Conservation (phyloP, 2,888 invertebrate species). For the Piscicola geometra region DNA sequence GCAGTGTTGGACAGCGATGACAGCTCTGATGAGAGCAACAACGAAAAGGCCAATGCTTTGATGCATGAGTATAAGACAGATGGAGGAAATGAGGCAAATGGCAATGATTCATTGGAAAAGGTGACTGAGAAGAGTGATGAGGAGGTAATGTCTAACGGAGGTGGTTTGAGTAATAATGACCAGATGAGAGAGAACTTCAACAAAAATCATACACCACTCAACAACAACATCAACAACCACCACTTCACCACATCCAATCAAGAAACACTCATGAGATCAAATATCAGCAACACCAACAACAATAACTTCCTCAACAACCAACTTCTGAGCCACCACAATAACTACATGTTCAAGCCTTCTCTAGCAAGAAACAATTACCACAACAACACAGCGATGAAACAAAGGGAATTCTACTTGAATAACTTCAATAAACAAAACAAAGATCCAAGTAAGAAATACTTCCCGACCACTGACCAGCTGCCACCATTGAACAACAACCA, state of each 20-base stretch:
- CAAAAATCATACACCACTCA: background rate
- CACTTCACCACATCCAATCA: background rate
- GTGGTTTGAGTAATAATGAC: background rate
- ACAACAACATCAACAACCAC: background rate
- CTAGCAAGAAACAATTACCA: background rate
- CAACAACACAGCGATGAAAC: no score
- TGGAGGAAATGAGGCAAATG: background rate
- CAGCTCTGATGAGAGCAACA: slow-evolving; percentile 24
- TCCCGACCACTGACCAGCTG: background rate
- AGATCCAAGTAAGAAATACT: background rate
- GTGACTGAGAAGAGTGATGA: background rate
- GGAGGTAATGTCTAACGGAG: background rate
- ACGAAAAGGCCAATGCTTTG: slow-evolving; percentile 7
- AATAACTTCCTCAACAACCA: background rate
- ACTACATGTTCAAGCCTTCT: slow-evolving; percentile 1
- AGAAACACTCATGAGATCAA: background rate
- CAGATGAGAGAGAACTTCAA: background rate
- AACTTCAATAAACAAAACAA: background rate
- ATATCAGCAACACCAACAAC: background rate
- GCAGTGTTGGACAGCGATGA: slow-evolving; percentile 41
- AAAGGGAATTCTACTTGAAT: background rate
- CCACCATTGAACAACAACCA: background rate
- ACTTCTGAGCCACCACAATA: background rate
- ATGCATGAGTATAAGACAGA: background rate
- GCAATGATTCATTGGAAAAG: background rate